These are phyloP conservation scores for Bombus sibiricus DNA, from an alignment of 1,140 invertebrate species.

Conservation along the genomic window DNA sequence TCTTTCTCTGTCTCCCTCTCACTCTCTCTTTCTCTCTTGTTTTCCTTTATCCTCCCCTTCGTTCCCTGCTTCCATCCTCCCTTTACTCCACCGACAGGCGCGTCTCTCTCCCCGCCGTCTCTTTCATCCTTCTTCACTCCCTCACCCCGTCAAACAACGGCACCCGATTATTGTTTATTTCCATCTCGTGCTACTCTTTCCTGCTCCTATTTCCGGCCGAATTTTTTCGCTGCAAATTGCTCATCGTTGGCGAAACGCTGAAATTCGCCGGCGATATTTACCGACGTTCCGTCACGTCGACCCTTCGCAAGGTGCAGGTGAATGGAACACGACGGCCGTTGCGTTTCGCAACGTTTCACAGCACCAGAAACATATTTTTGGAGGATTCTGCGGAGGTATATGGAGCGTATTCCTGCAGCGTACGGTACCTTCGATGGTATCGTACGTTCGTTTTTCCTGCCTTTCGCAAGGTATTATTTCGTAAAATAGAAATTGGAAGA, in stretches of 20 bases:
- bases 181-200: not conserved
- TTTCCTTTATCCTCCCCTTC: not conserved
- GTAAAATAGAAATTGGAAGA: no score
- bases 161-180: constrained; percentile 12
- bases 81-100: not conserved
- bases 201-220: not conserved
- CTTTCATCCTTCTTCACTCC: not conserved
- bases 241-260: not conserved
- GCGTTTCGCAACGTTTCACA: not conserved
- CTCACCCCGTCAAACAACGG: not conserved
- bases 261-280: not conserved
- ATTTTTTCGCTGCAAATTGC: constrained; percentile 13
- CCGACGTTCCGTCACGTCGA: not conserved
- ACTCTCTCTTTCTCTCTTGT: not conserved
- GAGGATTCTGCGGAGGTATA: no score
- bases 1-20: not conserved
- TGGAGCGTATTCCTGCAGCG: no score
- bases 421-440: not conserved
- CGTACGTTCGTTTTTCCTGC: no score
- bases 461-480: no score
- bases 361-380: not conserved
- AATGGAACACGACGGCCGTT: not conserved
- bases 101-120: not conserved
- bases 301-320: no score
- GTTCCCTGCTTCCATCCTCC: not conserved